phyloP scores from a whole-genome alignment of 2,888 invertebrate genomes.

The Macroteleia sp. region DNA sequence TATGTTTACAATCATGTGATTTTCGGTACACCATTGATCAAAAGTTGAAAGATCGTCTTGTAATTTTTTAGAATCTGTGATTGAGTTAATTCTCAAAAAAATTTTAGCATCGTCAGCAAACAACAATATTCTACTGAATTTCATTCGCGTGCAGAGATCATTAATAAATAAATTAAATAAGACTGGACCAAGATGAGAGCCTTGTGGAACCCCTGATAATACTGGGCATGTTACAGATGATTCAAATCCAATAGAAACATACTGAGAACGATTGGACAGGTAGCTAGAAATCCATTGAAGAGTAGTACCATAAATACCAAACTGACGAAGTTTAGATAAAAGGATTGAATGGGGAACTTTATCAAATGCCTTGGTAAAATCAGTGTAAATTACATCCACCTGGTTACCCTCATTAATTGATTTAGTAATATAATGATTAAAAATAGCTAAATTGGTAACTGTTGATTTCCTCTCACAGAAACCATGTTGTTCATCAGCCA shows the following conservation, averaged over 20 bases:
- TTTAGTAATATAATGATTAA: no score
- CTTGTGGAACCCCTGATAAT: not conserved
- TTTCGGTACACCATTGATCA: no score
- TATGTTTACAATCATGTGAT: no score
- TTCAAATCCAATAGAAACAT: not conserved
- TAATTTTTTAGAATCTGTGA: no score
- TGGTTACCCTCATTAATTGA: no score
- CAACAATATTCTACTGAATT: not conserved
- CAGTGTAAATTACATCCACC: not conserved
- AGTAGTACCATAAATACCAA: not conserved
- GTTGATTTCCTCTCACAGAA: no score
- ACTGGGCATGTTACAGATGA: not conserved
- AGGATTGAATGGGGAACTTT: not conserved
- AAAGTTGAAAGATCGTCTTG: no score
- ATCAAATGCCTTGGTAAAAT: not conserved
- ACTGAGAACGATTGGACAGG: not conserved
- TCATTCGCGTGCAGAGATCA: not conserved
- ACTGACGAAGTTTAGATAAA: not conserved
- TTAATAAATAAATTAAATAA: not conserved
- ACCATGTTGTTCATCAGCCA: no score
- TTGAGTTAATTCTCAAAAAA: no score
- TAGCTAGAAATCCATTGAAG: not conserved
- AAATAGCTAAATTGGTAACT: no score
- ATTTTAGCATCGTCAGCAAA: not conserved
- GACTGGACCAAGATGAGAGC: not conserved